Conservation (phyloP, 2,888 invertebrate genomes). For the Cremastobaeus sp. region DNA sequence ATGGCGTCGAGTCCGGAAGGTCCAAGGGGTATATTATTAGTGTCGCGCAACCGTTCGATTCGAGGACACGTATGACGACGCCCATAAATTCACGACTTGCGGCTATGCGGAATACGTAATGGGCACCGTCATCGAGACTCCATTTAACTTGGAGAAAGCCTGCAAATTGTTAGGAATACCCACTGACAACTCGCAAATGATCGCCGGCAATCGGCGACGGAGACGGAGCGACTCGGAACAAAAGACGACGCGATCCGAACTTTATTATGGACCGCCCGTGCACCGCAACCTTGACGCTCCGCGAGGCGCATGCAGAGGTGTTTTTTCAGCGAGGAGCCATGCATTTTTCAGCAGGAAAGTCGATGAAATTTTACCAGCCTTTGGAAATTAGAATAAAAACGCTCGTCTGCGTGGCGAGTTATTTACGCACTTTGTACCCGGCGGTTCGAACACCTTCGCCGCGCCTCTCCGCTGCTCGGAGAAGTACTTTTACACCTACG, state of each 20-base stretch:
- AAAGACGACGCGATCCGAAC: not conserved
- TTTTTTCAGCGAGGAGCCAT: too few relatives aligned
- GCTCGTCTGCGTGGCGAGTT: not conserved
- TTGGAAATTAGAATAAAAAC: too few relatives aligned
- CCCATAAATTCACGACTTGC: constrained; percentile 66
- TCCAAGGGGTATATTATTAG: constrained; percentile 52
- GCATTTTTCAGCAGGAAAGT: too few relatives aligned
- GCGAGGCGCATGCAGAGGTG: too few relatives aligned
- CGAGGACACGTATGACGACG: constrained; percentile 62
- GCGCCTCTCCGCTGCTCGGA: constrained; percentile 37
- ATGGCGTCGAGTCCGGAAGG: constrained; percentile 54
- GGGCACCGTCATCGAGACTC: constrained; percentile 52
- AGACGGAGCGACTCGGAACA: not conserved
- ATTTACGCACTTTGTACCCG: constrained; percentile 30
- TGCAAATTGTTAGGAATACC: constrained; percentile 33
- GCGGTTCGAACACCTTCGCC: constrained; percentile 55
- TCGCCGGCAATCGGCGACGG: constrained; percentile 7
- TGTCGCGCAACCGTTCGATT: constrained; percentile 59
- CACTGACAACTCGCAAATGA: constrained; percentile 25
- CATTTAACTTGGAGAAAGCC: constrained; percentile 62
- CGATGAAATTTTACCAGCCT: too few relatives aligned
- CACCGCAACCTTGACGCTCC: constrained; percentile 2
- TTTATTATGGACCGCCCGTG: not conserved
- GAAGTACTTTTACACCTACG: constrained; percentile 61
- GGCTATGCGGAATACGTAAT: constrained; percentile 65